These are phyloP conservation scores for Patella vulgata DNA, from an alignment of 1,140 invertebrate species.

Conservation along the genomic window DNA sequence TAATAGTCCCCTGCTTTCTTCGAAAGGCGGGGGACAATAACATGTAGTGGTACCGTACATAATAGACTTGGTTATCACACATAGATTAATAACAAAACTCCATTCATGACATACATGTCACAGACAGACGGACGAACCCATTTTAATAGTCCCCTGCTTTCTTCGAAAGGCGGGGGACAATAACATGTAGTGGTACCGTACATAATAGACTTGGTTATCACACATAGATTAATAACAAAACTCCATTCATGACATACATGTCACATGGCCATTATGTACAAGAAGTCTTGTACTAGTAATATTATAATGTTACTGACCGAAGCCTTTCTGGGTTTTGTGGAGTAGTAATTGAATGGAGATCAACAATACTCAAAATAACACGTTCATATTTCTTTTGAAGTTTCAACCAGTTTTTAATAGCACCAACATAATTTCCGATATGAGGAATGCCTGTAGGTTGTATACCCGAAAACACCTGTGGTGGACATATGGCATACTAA, in stretches of 20 bases:
- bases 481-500: constrained; percentile 21
- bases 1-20: no score
- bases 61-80: no score
- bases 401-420: constrained; percentile 85
- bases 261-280: not conserved
- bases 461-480: constrained; percentile 81
- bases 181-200: no score
- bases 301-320: no score
- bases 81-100: constrained; percentile 10
- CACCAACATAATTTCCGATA: constrained; percentile 97
- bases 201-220: no score
- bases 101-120: not conserved
- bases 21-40: no score
- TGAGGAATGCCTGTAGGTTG: constrained; percentile 95
- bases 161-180: no score
- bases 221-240: constrained; percentile 12
- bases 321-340: constrained; percentile 79
- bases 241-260: not conserved
- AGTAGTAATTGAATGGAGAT: constrained; percentile 93
- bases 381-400: constrained; percentile 75
- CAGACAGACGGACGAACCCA: no score
- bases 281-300: no score
- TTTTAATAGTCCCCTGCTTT: no score
- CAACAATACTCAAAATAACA: constrained; percentile 85
- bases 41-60: no score